These are phyloP conservation scores for Amblyjoppa fuscipennis DNA, from an alignment of 2,888 invertebrate genomes.

Conservation along the genomic window DNA sequence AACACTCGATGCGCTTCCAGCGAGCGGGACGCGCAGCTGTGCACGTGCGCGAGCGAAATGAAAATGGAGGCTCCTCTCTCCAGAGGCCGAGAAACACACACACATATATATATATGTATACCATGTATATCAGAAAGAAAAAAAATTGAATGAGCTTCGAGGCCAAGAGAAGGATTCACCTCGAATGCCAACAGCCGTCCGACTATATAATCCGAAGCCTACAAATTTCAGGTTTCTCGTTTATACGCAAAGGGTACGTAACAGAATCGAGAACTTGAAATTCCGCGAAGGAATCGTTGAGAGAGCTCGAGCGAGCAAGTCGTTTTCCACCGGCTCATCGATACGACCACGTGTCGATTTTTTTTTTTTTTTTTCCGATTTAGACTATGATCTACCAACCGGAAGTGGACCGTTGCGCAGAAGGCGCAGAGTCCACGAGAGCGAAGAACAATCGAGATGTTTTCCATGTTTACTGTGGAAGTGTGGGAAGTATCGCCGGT, in stretches of 20 bases:
- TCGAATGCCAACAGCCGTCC: conserved; percentile 39
- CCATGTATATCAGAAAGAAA: neutral
- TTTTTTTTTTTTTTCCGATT: neutral
- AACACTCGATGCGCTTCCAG: conserved; percentile 54
- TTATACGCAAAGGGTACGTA: neutral
- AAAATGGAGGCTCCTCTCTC: conserved; percentile 18
- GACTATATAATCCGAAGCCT: conserved; percentile 54
- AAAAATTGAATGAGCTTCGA: conserved; percentile 29
- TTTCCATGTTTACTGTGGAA: neutral
- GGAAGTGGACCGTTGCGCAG: neutral
- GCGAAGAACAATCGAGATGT: neutral
- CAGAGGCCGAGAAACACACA: neutral
- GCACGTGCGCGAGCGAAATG: conserved; percentile 55
- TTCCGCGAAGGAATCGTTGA: neutral
- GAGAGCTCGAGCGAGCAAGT: neutral
- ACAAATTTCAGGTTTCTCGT: conserved; percentile 58
- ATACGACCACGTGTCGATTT: conserved; percentile 7
- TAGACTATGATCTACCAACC: neutral
- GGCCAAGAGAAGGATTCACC: conserved; percentile 45
- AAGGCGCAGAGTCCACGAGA: neutral
- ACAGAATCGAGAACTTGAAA: neutral
- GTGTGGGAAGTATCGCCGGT: neutral
- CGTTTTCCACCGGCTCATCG: neutral
- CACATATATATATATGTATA: neutral
- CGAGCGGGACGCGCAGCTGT: conserved; percentile 50